Percentiles rank a stretch among this genome's conserved stretches.
phyloP scores from a whole-genome alignment of 2,888 invertebrate species.

The Watsonalla binaria region DNA sequence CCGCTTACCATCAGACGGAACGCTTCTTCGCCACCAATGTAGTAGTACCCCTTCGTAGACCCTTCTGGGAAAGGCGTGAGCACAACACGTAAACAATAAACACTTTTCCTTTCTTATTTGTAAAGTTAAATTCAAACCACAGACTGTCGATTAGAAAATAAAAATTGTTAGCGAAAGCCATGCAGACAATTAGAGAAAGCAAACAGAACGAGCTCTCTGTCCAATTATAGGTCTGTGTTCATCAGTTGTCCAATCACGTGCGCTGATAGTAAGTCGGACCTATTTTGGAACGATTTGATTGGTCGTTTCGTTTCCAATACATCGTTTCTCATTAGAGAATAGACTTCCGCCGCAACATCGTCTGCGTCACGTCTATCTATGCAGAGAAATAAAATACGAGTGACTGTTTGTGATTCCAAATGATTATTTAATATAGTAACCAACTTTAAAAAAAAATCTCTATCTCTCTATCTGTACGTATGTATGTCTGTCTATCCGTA shows the following conservation, averaged over 20 bases:
- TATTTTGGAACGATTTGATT: conserved; percentile 44
- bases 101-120: background rate
- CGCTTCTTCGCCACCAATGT: background rate
- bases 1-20: too few species aligned
- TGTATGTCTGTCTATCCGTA: too few species aligned
- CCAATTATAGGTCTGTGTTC: conserved; percentile 48
- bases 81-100: background rate
- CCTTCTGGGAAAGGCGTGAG: too few species aligned
- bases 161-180: conserved; percentile 45
- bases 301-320: conserved; percentile 29
- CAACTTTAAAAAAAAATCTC: too few species aligned
- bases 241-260: conserved; percentile 54
- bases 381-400: too few species aligned
- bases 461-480: too few species aligned
- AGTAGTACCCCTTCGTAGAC: background rate
- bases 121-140: conserved; percentile 1
- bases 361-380: too few species aligned
- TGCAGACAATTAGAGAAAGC: conserved; percentile 58
- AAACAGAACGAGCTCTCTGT: conserved; percentile 30
- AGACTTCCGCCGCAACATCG: too few species aligned
- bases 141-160: conserved; percentile 24
- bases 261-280: conserved; percentile 45
- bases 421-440: too few species aligned
- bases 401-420: too few species aligned
- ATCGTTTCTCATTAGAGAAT: background rate